Evolutionary conservation across 2,888 invertebrate species (phyloP).

Genomic region (Abscondita cerata): DNA sequence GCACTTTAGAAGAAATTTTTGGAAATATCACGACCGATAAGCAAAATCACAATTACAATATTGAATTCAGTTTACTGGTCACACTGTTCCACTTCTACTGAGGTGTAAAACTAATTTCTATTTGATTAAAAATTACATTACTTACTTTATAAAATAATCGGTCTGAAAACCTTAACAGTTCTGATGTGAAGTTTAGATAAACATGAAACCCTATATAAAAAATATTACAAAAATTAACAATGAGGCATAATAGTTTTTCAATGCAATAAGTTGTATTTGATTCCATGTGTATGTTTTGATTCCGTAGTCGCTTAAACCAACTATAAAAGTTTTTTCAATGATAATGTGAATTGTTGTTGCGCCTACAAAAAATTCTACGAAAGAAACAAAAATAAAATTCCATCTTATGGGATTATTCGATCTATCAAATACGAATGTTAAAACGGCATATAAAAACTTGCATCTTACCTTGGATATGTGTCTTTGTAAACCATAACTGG

Average conservation of each 20-base stretch:
- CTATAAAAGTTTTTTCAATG: background rate
- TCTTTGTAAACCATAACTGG: background rate
- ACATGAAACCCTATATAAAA: background rate
- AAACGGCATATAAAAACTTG: background rate
- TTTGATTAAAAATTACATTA: too few species aligned
- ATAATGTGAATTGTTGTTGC: background rate
- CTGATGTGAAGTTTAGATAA: background rate
- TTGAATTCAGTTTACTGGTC: too few species aligned
- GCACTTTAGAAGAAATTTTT: too few species aligned
- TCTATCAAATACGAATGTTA: too few species aligned
- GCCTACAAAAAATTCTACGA: background rate
- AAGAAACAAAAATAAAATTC: background rate
- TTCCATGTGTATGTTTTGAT: background rate
- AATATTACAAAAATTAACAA: background rate
- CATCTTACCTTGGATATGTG: conserved; percentile 3
- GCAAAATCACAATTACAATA: too few species aligned
- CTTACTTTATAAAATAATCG: conserved; percentile 10
- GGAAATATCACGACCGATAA: too few species aligned
- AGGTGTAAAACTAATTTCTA: too few species aligned
- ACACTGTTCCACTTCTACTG: background rate
- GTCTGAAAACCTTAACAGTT: conserved; percentile 7
- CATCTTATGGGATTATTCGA: background rate
- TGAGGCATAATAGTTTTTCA: background rate
- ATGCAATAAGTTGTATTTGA: background rate
- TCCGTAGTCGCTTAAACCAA: background rate